phyloP scores from a whole-genome alignment of 2,113 vertebrate species.

The Micronycteris hirsuta region DNA sequence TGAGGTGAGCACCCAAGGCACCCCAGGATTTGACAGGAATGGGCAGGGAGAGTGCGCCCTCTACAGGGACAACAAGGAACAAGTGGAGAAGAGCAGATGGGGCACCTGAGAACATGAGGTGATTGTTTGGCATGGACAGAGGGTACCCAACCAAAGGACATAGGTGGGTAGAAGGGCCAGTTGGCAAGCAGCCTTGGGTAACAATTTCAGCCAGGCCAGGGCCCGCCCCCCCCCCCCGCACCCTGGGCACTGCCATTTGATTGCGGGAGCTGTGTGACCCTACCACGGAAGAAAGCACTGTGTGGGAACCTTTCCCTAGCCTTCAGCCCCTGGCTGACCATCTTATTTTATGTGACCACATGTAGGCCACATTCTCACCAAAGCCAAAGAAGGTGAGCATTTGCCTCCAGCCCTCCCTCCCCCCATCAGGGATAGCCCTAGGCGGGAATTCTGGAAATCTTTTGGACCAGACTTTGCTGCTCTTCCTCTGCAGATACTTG shows the following conservation, averaged over 20 bases:
- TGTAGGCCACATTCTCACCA: not conserved
- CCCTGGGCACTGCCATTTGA: not conserved
- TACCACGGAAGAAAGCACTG: not conserved
- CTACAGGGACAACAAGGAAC: not conserved
- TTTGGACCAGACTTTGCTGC: not conserved
- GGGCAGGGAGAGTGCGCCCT: not conserved
- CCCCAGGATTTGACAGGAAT: not conserved
- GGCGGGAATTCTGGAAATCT: not conserved
- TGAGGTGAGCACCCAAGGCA: not conserved
- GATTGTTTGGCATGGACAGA: not conserved
- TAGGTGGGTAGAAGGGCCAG: not conserved
- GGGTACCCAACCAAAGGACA: not conserved
- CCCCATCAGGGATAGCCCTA: not conserved
- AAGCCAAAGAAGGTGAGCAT: not conserved
- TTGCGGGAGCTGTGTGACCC: not conserved
- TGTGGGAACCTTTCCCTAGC: not conserved
- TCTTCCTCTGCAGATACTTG: not conserved
- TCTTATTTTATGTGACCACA: not conserved
- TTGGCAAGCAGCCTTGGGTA: not conserved
- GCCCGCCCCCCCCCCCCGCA: too few relatives aligned
- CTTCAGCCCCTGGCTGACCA: not conserved
- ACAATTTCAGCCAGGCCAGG: not conserved
- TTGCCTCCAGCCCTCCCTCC: not conserved
- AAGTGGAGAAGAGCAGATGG: not conserved
- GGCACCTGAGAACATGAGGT: not conserved